Evolutionary conservation across 1,140 invertebrate genomes (phyloP), one percentile per base, ranked within the genome.

Genomic region (Manduca sexta): DNA sequence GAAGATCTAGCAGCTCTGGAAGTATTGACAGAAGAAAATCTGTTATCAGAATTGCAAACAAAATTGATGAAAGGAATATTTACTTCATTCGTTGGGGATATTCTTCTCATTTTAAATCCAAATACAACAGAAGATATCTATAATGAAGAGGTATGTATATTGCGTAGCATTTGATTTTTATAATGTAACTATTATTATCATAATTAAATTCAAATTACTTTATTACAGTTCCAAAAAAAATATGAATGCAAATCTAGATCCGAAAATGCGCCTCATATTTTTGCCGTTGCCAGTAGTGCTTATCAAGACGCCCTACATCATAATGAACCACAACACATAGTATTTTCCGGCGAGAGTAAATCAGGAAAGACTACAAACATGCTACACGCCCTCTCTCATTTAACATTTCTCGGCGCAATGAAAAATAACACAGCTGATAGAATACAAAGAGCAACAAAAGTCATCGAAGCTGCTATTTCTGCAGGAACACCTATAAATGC

Each of bases 211-310:
- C 21, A 35, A 21, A 52, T 47, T 26, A 30, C 37, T 56, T 57
- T 26, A 17, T 35, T 90, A 38, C 79, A 97, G 94, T 89, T 91
- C 70, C 93, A 95, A 51, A 88, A 88, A 55, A 94, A 92, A 75
- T 97, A 97, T 69, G 90, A 91, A 59, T 94, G 90, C 67, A 95
- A 95, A 77, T 93, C 93, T 0, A 91, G 95, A 60, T 95, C 94
- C 11, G 95, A 97, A 68, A 96, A 97, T 72, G 91, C 93, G 15
- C 95, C 96, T 0, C 96, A 98, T 69, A 93, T 97, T 54, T 98
- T 93, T 78, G 91, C 93, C 1, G 91, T 97, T 2, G 95, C 95
- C 2, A 96, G 97, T 61, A 90, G 91, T 41, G 94, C 94, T 18
- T 95, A 93, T 78, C 94, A 96, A 84, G 92, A 95, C 62, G 93